phyloP scores from a whole-genome alignment of 1,140 invertebrate genomes.

The Drosophila bipectinata region DNA sequence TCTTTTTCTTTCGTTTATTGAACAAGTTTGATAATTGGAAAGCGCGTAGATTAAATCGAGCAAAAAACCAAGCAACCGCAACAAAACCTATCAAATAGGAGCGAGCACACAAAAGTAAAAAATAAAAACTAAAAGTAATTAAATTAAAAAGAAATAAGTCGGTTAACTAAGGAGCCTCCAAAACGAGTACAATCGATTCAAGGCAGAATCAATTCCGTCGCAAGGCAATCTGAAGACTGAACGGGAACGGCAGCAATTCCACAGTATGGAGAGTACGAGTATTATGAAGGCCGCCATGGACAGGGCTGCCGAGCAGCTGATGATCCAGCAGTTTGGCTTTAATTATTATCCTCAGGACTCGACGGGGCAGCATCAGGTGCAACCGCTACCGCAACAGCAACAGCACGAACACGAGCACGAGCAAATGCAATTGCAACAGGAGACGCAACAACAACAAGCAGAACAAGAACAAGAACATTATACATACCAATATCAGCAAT shows the following conservation, averaged over 20 bases:
- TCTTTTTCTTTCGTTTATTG: constrained; percentile 80
- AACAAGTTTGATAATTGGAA: constrained; percentile 77
- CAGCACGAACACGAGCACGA: not conserved
- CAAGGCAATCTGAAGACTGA: constrained; percentile 64
- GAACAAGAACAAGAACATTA: constrained; percentile 52
- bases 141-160: constrained; percentile 20
- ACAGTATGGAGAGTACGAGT: constrained; percentile 67
- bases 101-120: constrained; percentile 14
- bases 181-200: constrained; percentile 16
- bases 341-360: constrained; percentile 10
- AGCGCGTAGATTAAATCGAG: constrained; percentile 14
- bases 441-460: constrained; percentile 30
- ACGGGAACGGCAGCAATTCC: constrained; percentile 36
- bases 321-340: constrained; percentile 44
- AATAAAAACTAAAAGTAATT: constrained; percentile 9
- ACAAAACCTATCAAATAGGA: constrained; percentile 27
- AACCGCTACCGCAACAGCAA: constrained; percentile 8
- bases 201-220: constrained; percentile 53
- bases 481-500: constrained; percentile 61
- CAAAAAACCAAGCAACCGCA: constrained; percentile 43
- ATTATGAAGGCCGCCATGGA: constrained; percentile 65
- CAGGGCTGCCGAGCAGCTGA: constrained; percentile 60
- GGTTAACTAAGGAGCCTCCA: constrained; percentile 11
- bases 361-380: constrained; percentile 10
- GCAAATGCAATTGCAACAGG: constrained; percentile 29